Conservation (phyloP, 1,140 invertebrate genomes). For the Ladona fulva region DNA sequence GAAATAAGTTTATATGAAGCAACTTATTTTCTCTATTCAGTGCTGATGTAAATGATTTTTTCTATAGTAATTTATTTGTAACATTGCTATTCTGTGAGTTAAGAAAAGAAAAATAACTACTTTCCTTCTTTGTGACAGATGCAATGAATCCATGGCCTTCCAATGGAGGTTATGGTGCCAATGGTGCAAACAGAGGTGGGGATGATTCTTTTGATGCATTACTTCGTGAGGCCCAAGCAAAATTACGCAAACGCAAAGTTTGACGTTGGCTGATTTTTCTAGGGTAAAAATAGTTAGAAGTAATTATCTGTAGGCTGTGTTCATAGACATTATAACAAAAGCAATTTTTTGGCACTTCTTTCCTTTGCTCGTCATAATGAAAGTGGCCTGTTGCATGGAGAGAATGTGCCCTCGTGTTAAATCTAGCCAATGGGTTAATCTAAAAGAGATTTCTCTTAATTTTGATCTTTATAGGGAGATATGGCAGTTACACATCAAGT, state of each 20-base stretch:
- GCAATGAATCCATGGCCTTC: background rate
- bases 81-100: too few species aligned
- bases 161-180: background rate
- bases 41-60: too few species aligned
- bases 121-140: background rate
- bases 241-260: constrained; percentile 31
- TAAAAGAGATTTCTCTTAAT: too few species aligned
- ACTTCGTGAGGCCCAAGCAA: constrained; percentile 37
- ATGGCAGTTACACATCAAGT: background rate
- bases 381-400: too few species aligned
- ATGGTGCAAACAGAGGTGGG: background rate
- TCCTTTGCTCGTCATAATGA: background rate
- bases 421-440: too few species aligned
- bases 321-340: background rate
- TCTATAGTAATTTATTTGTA: too few species aligned
- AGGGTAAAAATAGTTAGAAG: background rate
- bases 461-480: background rate
- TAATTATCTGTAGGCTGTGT: constrained; percentile 3
- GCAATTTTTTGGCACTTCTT: background rate
- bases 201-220: constrained; percentile 33
- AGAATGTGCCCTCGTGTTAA: too few species aligned
- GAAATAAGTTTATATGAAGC: too few species aligned
- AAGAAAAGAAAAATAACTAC: too few species aligned
- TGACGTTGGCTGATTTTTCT: background rate
- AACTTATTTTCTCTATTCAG: too few species aligned